Conservation (phyloP, 2,888 invertebrate species). For the Temnothorax ravouxi region DNA sequence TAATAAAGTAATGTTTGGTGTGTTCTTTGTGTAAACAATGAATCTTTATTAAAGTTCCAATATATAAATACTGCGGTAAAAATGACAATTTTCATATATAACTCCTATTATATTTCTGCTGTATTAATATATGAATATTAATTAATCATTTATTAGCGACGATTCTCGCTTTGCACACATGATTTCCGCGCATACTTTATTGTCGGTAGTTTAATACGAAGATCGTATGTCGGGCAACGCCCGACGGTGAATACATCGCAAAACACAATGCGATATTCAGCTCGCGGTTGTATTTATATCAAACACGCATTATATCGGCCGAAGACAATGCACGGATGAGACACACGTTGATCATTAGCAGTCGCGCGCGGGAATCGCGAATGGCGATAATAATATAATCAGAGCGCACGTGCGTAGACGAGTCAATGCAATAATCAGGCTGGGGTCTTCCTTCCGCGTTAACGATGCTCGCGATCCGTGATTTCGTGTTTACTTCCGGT, state of each 20-base stretch:
- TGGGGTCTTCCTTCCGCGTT: slow-evolving; percentile 23
- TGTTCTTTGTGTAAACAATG: neutral
- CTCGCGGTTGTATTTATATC: neutral
- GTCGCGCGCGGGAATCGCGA: slow-evolving; percentile 13
- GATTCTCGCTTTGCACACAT: neutral
- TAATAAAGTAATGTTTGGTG: neutral
- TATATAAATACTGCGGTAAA: neutral
- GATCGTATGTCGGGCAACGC: neutral
- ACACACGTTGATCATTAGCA: slow-evolving; percentile 25
- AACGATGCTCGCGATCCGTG: slow-evolving; percentile 53
- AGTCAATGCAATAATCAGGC: slow-evolving; percentile 46
- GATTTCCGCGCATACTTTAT: neutral
- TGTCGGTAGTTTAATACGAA: neutral
- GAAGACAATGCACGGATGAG: slow-evolving; percentile 35
- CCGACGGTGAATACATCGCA: neutral
- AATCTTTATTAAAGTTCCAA: neutral
- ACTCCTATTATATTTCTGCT: neutral
- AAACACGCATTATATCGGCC: slow-evolving; percentile 8
- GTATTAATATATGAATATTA: slow-evolving; percentile 6
- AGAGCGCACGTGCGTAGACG: slow-evolving; percentile 22
- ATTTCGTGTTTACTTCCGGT: slow-evolving; percentile 67
- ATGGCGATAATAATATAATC: slow-evolving; percentile 44
- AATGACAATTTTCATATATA: neutral
- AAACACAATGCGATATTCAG: slow-evolving; percentile 13
- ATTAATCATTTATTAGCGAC: neutral